phyloP scores from a whole-genome alignment of 35 echinoderm and acorn worm species.

The Apostichopus parvimensis region DNA sequence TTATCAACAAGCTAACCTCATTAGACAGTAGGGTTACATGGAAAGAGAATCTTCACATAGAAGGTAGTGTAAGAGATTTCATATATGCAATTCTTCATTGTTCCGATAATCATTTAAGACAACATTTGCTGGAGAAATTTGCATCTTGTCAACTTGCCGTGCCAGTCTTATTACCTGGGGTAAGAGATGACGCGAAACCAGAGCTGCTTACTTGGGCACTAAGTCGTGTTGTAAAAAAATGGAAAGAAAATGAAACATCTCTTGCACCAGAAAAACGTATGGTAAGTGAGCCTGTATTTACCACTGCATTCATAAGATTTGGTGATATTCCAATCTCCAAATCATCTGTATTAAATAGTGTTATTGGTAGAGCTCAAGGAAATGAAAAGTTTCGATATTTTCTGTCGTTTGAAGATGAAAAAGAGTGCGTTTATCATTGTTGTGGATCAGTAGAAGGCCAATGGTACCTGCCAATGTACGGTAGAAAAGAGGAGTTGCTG shows the following conservation, averaged over 20 bases:
- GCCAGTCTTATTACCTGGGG: too few relatives aligned
- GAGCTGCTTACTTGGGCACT: slow-evolving; percentile 17
- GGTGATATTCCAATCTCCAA: slow-evolving; percentile 22
- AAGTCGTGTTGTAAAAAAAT: slow-evolving; percentile 17
- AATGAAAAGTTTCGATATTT: background rate
- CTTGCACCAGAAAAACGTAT: background rate
- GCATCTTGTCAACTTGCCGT: too few relatives aligned
- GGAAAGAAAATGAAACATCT: slow-evolving; percentile 7
- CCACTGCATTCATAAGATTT: background rate
- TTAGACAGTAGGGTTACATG: background rate
- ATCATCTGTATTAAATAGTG: slow-evolving; percentile 5
- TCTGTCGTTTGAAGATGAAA: background rate
- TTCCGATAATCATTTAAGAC: too few relatives aligned
- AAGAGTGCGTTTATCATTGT: background rate
- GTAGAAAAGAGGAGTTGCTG: background rate
- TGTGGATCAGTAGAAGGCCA: background rate
- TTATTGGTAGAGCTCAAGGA: slow-evolving; percentile 22
- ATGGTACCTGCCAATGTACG: slow-evolving; percentile 14
- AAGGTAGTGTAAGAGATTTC: too few relatives aligned
- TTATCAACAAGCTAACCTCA: slow-evolving; percentile 1
- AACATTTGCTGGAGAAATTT: too few relatives aligned
- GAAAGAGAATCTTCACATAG: background rate
- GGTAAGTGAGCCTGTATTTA: background rate
- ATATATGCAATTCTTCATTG: too few relatives aligned
- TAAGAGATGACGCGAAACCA: too few relatives aligned